Percentiles rank a stretch among this genome's conserved stretches.
These are phyloP conservation scores for Ecdyonurus torrentis DNA, from an alignment of 2,888 invertebrate genomes.

Conservation along the genomic window DNA sequence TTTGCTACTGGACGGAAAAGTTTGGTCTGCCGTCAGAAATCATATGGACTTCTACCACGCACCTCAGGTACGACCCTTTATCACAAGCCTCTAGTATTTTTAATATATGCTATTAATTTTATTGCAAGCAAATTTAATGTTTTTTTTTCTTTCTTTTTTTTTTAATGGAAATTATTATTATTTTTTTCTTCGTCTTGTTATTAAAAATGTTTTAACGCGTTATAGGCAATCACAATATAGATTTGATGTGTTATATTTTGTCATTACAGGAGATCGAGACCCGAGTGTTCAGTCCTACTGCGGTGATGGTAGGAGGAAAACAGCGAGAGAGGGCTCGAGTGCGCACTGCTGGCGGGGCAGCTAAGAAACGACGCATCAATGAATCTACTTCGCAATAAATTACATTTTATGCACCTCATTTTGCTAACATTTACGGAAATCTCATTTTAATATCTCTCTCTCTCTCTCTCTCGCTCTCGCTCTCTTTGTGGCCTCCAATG, in stretches of 20 bases:
- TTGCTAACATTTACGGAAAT: too few relatives aligned
- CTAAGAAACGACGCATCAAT: constrained; percentile 7
- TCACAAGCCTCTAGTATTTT: background rate
- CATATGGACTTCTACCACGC: constrained; percentile 28
- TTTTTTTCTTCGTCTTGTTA: too few relatives aligned
- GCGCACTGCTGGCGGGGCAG: background rate
- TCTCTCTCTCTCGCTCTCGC: too few relatives aligned
- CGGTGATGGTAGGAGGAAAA: constrained; percentile 17
- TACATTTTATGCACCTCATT: too few relatives aligned
- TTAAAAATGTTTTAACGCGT: constrained; percentile 3
- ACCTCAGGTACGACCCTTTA: constrained; percentile 24
- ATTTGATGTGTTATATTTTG: background rate
- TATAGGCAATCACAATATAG: background rate
- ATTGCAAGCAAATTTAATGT: background rate
- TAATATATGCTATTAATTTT: background rate
- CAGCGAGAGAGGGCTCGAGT: constrained; percentile 15
- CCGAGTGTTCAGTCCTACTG: constrained; percentile 32
- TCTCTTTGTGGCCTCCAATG: too few relatives aligned
- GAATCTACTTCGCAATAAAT: too few relatives aligned
- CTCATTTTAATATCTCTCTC: too few relatives aligned
- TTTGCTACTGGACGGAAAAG: constrained; percentile 29
- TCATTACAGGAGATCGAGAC: constrained; percentile 29
- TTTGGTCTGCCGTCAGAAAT: constrained; percentile 34
- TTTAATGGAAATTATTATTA: too few relatives aligned
- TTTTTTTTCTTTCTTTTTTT: too few relatives aligned